Base-by-base conservation (phyloP, 2,113 vertebrate genomes). In the Hippopotamus amphibius region DNA sequence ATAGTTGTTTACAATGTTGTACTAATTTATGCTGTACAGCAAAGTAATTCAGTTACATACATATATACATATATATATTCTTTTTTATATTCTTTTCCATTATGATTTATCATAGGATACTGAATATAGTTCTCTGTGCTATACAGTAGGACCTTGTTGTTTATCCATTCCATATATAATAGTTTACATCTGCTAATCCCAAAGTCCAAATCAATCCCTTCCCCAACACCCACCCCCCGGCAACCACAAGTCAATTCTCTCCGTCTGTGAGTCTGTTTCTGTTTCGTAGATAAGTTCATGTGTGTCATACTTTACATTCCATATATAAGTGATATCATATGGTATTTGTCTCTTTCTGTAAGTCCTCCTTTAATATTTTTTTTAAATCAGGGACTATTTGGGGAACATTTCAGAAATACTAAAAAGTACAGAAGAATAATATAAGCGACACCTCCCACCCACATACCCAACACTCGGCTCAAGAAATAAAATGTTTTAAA, bases 381-480 rank as follows among this genome's bases (percentile, higher is more conserved):
- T 85, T 90, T 22, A 11, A 94, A 92, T 77, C 65, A 66, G 28
- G 3, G 5, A 48, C 30, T 86, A 83, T 88, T 92, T 94, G 24
- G 80, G 77, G 55, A 66, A 59, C 80, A 33, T 63, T 92, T 71
- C 41, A 90, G 22, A 57, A 71, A 84, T 46, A 94, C 15, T 90
- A 95, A 46, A n/a, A 95, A 9, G 13, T 50, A 69, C 2, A 85
- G 92, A 80, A 89, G 30, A 77, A 90, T 46, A 90, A 72, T 57
- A 59, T 61, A 91, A 95, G 26, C 48, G 68, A 91, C 12, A 86
- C 21, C 48, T 80, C 53, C 76, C 53, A 80, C 30, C 46, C 26
- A 96, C 14, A 81, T 26, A 85, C 13, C 46, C 66, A 94, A 37
- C 22, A 21, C 48, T 81, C 24, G 57, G 55, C 26, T 72, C 71